These are phyloP conservation scores for Oreortyx pictus DNA, from an alignment of 2,797 vertebrate genomes.

Conservation along the genomic window DNA sequence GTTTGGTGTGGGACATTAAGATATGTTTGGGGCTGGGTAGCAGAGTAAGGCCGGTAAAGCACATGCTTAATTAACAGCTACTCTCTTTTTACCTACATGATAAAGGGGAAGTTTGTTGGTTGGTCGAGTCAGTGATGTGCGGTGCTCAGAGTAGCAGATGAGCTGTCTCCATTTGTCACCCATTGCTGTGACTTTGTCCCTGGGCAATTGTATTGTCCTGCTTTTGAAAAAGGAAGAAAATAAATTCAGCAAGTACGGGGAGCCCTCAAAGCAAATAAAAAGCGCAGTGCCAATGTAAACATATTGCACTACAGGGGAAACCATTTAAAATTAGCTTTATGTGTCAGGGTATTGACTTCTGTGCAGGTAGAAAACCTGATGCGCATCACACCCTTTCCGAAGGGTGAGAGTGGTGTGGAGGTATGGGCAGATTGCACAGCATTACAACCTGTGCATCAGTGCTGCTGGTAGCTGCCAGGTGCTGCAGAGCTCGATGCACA, in stretches of 20 bases:
- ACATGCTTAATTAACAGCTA: not conserved
- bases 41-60: not conserved
- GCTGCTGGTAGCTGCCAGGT: not conserved
- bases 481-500: not conserved
- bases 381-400: not conserved
- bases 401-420: not conserved
- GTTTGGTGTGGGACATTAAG: fast-evolving
- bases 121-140: not conserved
- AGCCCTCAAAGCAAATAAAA: not conserved
- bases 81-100: fast-evolving
- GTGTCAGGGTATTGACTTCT: not conserved
- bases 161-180: not conserved
- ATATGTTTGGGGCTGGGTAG: not conserved
- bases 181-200: not conserved
- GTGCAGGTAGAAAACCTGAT: not conserved
- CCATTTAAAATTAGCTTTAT: not conserved
- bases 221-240: not conserved
- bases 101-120: not conserved
- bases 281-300: not conserved
- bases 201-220: not conserved
- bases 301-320: not conserved
- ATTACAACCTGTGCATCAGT: no score
- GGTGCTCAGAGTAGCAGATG: not conserved
- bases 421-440: fast-evolving
- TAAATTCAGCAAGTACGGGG: not conserved